Conservation (phyloP, 2,888 invertebrate species). For the Pomacea canaliculata region DNA sequence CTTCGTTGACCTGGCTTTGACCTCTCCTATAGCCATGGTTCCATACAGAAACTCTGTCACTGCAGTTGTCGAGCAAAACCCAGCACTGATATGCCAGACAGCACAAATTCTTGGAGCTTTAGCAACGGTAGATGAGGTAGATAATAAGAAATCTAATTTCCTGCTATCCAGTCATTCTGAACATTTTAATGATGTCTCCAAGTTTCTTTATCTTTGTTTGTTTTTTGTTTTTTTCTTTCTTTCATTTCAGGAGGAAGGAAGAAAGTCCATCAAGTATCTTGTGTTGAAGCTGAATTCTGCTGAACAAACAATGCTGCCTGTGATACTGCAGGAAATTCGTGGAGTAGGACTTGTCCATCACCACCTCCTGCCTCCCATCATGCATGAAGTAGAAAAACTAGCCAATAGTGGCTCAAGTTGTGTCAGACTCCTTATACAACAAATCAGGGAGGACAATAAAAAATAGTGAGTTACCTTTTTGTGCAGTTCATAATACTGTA, state of each 20-base stretch:
- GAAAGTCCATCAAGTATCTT: slow-evolving; percentile 85
- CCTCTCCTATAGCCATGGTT: slow-evolving; percentile 79
- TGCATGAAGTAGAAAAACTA: slow-evolving; percentile 80
- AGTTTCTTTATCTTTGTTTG: background rate
- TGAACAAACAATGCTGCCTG: slow-evolving; percentile 81
- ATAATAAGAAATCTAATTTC: no score
- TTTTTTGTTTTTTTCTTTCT: slow-evolving; percentile 4
- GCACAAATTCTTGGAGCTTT: slow-evolving; percentile 68
- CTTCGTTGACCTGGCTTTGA: slow-evolving; percentile 81
- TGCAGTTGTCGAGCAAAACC: slow-evolving; percentile 69
- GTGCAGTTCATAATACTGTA: no score
- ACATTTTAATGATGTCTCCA: background rate
- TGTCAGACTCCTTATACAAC: slow-evolving; percentile 69
- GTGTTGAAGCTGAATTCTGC: slow-evolving; percentile 80
- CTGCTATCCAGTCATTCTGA: no score
- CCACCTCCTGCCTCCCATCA: slow-evolving; percentile 82
- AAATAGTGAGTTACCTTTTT: slow-evolving; percentile 51
- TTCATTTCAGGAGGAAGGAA: slow-evolving; percentile 79
- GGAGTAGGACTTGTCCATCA: slow-evolving; percentile 85
- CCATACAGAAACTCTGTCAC: slow-evolving; percentile 81
- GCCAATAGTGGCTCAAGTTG: slow-evolving; percentile 65
- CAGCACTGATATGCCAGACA: slow-evolving; percentile 59
- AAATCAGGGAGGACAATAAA: slow-evolving; percentile 66
- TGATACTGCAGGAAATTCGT: slow-evolving; percentile 84
- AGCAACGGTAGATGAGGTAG: slow-evolving; percentile 68